phyloP scores from a whole-genome alignment of 2,113 vertebrate genomes.

The Rhadina sibilatrix region DNA sequence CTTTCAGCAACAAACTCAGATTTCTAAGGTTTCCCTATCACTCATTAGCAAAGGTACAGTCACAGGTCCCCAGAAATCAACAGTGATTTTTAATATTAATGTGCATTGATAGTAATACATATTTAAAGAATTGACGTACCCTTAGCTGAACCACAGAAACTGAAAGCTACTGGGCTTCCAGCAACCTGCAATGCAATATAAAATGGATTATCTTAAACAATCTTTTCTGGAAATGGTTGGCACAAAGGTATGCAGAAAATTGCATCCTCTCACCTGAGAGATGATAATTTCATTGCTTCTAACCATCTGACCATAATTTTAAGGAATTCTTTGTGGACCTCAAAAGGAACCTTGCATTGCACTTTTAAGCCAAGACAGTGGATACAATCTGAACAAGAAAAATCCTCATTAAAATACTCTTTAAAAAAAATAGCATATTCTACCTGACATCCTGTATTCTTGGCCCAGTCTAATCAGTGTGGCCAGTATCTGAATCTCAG shows the following conservation, averaged over 20 bases:
- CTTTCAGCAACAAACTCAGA: background rate
- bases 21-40: background rate
- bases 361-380: background rate
- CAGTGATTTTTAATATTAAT: background rate
- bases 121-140: slow-evolving; percentile 23
- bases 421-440: background rate
- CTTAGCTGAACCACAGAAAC: background rate
- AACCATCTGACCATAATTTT: background rate
- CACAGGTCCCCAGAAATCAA: background rate
- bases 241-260: background rate
- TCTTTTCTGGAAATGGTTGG: background rate
- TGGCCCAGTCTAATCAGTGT: background rate
- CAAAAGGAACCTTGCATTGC: background rate
- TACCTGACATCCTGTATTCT: background rate
- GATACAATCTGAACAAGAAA: background rate
- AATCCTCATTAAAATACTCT: background rate
- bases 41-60: background rate
- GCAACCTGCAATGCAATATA: background rate
- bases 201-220: slow-evolving; percentile 14
- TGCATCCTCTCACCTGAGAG: background rate
- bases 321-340: background rate
- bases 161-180: background rate
- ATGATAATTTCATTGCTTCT: background rate
- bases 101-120: background rate
- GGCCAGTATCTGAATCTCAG: background rate